These are phyloP conservation scores for Norana najaformis DNA, from an alignment of 2,888 invertebrate genomes.

Conservation along the genomic window DNA sequence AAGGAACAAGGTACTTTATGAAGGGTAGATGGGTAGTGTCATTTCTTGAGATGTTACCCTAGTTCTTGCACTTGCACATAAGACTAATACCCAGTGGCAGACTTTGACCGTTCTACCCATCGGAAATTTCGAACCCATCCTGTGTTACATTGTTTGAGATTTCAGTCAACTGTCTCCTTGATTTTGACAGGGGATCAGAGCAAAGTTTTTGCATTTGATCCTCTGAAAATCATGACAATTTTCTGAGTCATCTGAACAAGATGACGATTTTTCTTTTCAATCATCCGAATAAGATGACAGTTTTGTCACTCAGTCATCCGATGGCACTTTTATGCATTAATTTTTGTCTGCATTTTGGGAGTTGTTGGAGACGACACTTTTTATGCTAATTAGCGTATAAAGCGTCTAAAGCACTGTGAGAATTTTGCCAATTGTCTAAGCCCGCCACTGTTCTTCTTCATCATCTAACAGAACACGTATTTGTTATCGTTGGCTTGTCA, in stretches of 20 bases:
- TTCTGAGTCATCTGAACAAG: background rate
- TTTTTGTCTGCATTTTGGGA: background rate
- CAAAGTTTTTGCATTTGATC: background rate
- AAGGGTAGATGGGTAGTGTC: background rate
- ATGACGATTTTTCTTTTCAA: background rate
- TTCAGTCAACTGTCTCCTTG: background rate
- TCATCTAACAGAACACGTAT: background rate
- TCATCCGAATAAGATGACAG: background rate
- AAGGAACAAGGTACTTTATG: background rate
- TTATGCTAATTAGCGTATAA: background rate
- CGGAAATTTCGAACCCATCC: background rate
- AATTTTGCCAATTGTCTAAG: background rate
- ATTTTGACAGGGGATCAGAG: background rate
- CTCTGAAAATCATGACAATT: background rate
- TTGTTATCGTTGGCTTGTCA: background rate
- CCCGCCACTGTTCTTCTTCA: background rate
- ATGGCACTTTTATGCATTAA: background rate
- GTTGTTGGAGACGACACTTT: background rate
- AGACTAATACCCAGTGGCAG: background rate
- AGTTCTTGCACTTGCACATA: background rate
- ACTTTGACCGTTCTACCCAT: background rate
- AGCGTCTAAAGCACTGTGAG: background rate
- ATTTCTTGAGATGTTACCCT: background rate
- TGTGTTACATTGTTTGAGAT: background rate
- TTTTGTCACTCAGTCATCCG: background rate